Evolutionary conservation across 2,797 vertebrate genomes (phyloP).

Genomic region (Glyptemys insculpta): DNA sequence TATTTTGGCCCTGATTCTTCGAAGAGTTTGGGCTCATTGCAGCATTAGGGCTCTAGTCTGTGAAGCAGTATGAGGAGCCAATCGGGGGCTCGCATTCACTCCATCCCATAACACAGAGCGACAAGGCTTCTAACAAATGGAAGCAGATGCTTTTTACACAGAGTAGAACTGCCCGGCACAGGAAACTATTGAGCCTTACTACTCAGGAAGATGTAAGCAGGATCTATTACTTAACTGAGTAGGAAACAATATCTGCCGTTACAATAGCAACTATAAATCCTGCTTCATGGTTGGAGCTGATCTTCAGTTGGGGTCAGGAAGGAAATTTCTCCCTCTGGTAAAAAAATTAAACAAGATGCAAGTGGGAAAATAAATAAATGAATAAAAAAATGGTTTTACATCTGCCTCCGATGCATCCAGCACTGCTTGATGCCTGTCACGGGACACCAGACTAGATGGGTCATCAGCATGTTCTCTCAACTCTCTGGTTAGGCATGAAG

Average conservation of each 20-base stretch:
- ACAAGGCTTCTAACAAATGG: too few relatives aligned
- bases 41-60: neutral
- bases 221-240: neutral
- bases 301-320: neutral
- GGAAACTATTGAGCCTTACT: too few relatives aligned
- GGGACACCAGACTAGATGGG: rapidly evolving
- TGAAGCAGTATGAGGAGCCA: neutral
- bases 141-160: too few relatives aligned
- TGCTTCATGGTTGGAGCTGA: rapidly evolving
- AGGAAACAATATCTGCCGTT: neutral
- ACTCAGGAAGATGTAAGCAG: neutral
- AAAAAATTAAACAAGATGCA: neutral
- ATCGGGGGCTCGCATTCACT: neutral
- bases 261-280: rapidly evolving
- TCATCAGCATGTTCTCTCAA: rapidly evolving
- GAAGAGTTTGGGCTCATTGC: neutral
- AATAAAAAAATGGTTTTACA: neutral
- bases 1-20: neutral
- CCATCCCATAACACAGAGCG: neutral
- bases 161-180: too few relatives aligned
- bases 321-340: neutral
- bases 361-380: neutral
- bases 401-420: rapidly evolving
- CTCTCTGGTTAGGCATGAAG: neutral
- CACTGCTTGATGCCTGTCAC: rapidly evolving